Percentiles rank a stretch among this genome's conserved stretches.
Conservation (phyloP, 2,797 vertebrate species). For the Protosalanx chinensis region DNA sequence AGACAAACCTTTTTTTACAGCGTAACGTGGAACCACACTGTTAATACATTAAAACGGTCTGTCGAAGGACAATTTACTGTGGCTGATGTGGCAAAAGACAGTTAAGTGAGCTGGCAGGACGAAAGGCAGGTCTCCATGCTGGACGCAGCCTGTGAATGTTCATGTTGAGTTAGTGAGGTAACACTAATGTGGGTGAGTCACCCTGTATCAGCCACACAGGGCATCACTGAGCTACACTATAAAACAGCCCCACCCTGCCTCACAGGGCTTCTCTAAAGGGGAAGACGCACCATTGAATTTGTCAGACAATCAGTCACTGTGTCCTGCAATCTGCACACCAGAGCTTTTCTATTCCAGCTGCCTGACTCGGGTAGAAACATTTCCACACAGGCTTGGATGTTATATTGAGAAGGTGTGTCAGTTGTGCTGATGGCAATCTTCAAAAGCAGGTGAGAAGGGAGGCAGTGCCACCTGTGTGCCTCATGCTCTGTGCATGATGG, state of each 20-base stretch:
- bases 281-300: background rate
- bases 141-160: conserved; percentile 1
- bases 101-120: conserved; percentile 7
- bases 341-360: background rate
- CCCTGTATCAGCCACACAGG: conserved; percentile 17
- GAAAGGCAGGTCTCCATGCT: background rate
- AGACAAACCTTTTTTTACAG: background rate
- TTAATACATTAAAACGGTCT: conserved; percentile 3
- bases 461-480: background rate
- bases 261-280: background rate
- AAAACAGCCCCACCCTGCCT: conserved; percentile 9
- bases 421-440: background rate
- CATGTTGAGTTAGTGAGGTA: conserved; percentile 30
- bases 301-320: conserved; percentile 3
- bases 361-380: background rate
- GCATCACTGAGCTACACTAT: conserved; percentile 5
- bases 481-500: background rate
- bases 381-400: background rate
- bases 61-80: background rate
- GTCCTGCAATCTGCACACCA: background rate
- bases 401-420: no score
- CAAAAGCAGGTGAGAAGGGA: background rate
- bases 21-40: background rate
- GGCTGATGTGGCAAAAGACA: background rate
- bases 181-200: conserved; percentile 38